Percentiles rank a stretch among this genome's conserved stretches.
Conservation (phyloP, 2,113 vertebrate genomes). For the Myxocyprinus asiaticus region DNA sequence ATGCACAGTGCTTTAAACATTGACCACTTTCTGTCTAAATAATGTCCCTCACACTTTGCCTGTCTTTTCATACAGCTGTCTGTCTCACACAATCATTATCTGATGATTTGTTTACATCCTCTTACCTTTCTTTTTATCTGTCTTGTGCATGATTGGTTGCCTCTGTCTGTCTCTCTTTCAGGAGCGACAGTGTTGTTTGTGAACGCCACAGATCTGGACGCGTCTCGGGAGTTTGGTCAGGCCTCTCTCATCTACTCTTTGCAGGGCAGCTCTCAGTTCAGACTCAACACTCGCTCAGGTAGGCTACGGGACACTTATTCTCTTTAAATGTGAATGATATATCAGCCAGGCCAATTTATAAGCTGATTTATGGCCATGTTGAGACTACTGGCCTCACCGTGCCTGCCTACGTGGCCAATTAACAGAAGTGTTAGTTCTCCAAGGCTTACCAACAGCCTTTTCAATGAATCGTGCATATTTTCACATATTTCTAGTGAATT, state of each 20-base stretch:
- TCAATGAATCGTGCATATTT: no score
- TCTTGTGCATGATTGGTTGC: not conserved
- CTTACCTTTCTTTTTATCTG: not conserved
- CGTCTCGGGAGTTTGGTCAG: slow-evolving; percentile 93
- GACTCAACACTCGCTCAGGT: slow-evolving; percentile 96
- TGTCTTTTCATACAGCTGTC: slow-evolving; percentile 12
- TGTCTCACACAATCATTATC: not conserved
- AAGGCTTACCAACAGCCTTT: no score
- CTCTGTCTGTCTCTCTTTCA: slow-evolving; percentile 29
- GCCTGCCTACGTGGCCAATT: no score
- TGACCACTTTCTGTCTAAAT: slow-evolving; percentile 50
- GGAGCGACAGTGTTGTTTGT: slow-evolving; percentile 94
- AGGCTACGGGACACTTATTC: not conserved
- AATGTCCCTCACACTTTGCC: slow-evolving; percentile 41
- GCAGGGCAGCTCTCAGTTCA: slow-evolving; percentile 93
- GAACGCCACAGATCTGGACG: slow-evolving; percentile 93
- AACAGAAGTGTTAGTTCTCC: no score
- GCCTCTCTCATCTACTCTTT: slow-evolving; percentile 95
- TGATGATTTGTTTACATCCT: not conserved
- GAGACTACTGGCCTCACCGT: no score
- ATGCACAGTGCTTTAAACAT: slow-evolving; percentile 15
- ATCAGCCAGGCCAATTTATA: no score
- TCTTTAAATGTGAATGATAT: no score
- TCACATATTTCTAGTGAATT: no score
- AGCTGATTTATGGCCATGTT: no score